phyloP scores from a whole-genome alignment of 1,140 invertebrate species.

The Drosophila insularis region DNA sequence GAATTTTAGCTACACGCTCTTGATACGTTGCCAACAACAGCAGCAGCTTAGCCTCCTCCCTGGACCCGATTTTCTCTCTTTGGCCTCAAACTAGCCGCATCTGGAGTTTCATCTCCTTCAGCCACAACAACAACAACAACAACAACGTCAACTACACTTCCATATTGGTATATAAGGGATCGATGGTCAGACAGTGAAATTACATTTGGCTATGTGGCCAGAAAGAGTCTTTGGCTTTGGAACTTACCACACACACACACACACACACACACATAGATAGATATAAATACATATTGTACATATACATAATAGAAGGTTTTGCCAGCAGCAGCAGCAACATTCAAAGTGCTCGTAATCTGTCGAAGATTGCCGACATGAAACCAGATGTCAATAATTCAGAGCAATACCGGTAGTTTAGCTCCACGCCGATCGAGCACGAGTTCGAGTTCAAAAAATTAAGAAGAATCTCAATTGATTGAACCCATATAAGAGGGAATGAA shows the following conservation, averaged over 20 bases:
- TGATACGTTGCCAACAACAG: constrained; percentile 38
- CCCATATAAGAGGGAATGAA: too few species aligned
- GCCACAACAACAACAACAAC: constrained; percentile 11
- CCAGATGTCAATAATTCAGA: constrained; percentile 74
- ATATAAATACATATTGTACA: neutral
- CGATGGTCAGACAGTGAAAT: constrained; percentile 73
- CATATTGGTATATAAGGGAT: constrained; percentile 63
- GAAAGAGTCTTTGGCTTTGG: constrained; percentile 19
- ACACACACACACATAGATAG: constrained; percentile 16
- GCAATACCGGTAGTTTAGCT: constrained; percentile 56
- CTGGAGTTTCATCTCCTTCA: constrained; percentile 26
- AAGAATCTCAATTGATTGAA: neutral
- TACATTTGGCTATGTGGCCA: constrained; percentile 59
- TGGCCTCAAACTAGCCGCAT: constrained; percentile 46
- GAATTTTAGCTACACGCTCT: constrained; percentile 74
- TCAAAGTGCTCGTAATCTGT: constrained; percentile 64
- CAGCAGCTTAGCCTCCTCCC: constrained; percentile 25
- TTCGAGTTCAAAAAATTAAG: neutral
- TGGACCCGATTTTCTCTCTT: too few species aligned
- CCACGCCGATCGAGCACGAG: constrained; percentile 6
- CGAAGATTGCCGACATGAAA: constrained; percentile 65
- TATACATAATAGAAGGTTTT: constrained; percentile 44
- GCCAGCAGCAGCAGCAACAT: constrained; percentile 36
- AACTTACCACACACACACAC: constrained; percentile 1
- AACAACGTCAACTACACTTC: constrained; percentile 40